phyloP scores from a whole-genome alignment of 2,888 invertebrate genomes.

The Ernsta delagoae region DNA sequence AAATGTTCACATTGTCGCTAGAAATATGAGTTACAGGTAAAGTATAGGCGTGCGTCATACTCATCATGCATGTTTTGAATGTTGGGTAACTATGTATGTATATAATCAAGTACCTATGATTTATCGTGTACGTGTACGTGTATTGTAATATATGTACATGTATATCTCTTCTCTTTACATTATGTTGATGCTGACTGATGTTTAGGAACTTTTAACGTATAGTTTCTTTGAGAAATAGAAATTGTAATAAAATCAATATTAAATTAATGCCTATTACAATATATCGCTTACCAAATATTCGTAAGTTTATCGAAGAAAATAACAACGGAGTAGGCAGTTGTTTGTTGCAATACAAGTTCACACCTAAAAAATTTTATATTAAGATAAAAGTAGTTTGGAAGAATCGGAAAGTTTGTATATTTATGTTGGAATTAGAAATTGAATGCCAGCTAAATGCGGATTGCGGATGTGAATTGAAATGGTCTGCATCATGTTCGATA shows the following conservation, averaged over 20 bases:
- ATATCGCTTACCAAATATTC: neutral
- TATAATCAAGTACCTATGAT: neutral
- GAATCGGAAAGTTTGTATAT: slow-evolving; percentile 44
- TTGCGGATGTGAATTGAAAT: slow-evolving; percentile 43
- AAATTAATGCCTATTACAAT: neutral
- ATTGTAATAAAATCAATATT: neutral
- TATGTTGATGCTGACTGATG: too few species aligned
- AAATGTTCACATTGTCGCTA: slow-evolving; percentile 32
- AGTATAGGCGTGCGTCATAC: slow-evolving; percentile 24
- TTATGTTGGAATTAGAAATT: slow-evolving; percentile 39
- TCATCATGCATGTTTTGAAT: slow-evolving; percentile 21
- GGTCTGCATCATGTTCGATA: slow-evolving; percentile 47
- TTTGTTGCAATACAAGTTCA: too few species aligned
- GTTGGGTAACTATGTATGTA: neutral
- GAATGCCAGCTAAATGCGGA: slow-evolving; percentile 50
- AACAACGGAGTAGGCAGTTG: neutral
- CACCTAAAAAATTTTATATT: slow-evolving; percentile 8
- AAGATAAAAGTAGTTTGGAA: slow-evolving; percentile 17
- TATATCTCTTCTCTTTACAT: too few species aligned
- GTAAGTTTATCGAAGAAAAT: slow-evolving; percentile 5
- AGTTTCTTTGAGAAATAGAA: neutral
- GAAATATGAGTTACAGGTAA: slow-evolving; percentile 14
- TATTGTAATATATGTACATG: too few species aligned
- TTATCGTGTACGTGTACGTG: neutral
- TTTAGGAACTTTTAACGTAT: too few species aligned